phyloP scores from a whole-genome alignment of 2,797 vertebrate genomes.

The Microctenopoma lineatum region DNA sequence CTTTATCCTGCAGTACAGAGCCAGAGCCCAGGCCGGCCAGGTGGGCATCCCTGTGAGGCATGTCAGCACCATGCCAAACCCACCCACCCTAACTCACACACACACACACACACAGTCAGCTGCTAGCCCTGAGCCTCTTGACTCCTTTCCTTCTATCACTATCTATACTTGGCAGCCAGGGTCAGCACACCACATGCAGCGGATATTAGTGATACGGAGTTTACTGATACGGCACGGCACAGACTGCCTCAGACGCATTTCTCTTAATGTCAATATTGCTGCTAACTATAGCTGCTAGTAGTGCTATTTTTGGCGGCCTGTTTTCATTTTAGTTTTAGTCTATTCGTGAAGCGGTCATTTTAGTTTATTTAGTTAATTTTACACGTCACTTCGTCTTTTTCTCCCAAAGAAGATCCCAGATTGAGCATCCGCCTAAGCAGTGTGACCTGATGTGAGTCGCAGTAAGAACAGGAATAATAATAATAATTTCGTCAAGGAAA shows the following conservation, averaged over 20 bases:
- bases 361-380: no score
- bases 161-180: slow-evolving; percentile 61
- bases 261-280: background rate
- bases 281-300: background rate
- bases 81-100: background rate
- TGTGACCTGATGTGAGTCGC: no score
- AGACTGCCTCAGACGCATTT: slow-evolving; percentile 4
- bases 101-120: slow-evolving; percentile 2
- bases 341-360: no score
- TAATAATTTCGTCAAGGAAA: no score
- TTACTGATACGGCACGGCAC: slow-evolving; percentile 1
- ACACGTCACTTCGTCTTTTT: no score
- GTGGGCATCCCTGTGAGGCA: slow-evolving; percentile 63
- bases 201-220: slow-evolving; percentile 39
- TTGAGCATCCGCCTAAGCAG: no score
- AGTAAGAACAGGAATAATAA: no score
- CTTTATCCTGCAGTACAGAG: slow-evolving; percentile 40
- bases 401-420: no score
- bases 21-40: slow-evolving; percentile 68
- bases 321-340: no score
- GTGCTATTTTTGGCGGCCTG: no score
- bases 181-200: slow-evolving; percentile 33
- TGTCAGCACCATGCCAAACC: slow-evolving; percentile 48
- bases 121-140: slow-evolving; percentile 22
- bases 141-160: slow-evolving; percentile 45